A percentile compares a stretch with the other conserved stretches of the same genome.
phyloP scores from a whole-genome alignment of 2,888 invertebrate genomes.

The Cephonodes hylas region DNA sequence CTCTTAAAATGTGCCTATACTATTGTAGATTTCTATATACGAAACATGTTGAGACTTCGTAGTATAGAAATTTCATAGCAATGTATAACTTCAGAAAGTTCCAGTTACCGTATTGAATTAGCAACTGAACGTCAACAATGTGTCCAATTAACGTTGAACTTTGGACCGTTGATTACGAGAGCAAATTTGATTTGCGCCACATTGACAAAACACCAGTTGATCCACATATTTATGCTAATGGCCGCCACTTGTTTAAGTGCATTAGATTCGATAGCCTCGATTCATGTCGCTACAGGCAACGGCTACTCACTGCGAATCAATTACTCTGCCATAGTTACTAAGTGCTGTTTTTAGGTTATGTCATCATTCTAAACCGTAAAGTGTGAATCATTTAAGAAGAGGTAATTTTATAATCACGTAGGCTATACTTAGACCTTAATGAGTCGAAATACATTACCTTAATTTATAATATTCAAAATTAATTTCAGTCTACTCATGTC shows the following conservation, averaged over 20 bases:
- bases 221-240: conserved; percentile 34
- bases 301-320: conserved; percentile 13
- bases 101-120: not conserved
- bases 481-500: no score
- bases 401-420: no score
- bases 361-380: no score
- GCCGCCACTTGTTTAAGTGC: conserved; percentile 26
- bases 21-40: not conserved
- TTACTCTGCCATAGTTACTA: conserved; percentile 8
- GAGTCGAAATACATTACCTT: no score
- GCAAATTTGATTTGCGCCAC: conserved; percentile 20
- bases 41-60: no score
- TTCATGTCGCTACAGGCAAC: conserved; percentile 21
- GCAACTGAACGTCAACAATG: conserved; percentile 16
- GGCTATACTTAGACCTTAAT: no score
- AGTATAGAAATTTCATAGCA: no score
- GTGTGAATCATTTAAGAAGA: no score
- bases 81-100: not conserved
- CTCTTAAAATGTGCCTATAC: not conserved
- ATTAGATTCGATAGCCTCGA: conserved; percentile 22
- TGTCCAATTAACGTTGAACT: conserved; percentile 26
- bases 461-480: no score
- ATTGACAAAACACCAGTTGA: conserved; percentile 26
- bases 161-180: conserved; percentile 23
- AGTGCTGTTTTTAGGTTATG: no score